Conservation (phyloP, 2,113 vertebrate species). For the Megaceryle maxima region DNA sequence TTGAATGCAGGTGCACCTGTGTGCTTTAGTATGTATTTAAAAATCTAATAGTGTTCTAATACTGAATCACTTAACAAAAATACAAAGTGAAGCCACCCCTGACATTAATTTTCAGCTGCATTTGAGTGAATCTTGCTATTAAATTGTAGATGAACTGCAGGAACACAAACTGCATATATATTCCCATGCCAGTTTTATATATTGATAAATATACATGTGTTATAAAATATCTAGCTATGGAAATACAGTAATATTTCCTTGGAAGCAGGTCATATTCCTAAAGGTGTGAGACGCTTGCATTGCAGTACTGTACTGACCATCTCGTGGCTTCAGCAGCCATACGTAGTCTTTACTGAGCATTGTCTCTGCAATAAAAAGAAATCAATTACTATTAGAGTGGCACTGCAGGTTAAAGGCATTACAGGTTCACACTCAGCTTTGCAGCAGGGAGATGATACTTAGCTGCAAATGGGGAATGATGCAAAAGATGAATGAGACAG, state of each 20-base stretch:
- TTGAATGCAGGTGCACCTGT: constrained; percentile 6
- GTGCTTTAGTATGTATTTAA: constrained; percentile 36
- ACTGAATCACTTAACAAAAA: constrained; percentile 24
- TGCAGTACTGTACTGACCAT: background rate
- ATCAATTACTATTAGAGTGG: constrained; percentile 77
- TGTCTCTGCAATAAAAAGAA: constrained; percentile 63
- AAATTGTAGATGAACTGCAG: background rate
- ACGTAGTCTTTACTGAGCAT: constrained; percentile 1
- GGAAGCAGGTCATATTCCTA: background rate
- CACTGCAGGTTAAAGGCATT: constrained; percentile 70
- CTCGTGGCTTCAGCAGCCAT: background rate
- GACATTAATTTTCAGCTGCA: constrained; percentile 13
- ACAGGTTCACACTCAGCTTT: constrained; percentile 68
- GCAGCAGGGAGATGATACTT: constrained; percentile 63
- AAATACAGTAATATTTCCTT: background rate
- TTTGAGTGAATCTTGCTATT: constrained; percentile 12
- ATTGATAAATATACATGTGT: background rate
- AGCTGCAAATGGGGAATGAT: constrained; percentile 69
- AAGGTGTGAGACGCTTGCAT: background rate
- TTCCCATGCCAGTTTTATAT: background rate
- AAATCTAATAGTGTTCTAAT: constrained; percentile 15
- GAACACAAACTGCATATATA: background rate
- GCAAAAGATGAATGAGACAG: constrained; percentile 80
- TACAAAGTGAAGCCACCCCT: background rate
- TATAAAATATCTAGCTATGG: background rate